Evolutionary conservation across 2,888 invertebrate species (phyloP).

Genomic region (Adineta ricciae): DNA sequence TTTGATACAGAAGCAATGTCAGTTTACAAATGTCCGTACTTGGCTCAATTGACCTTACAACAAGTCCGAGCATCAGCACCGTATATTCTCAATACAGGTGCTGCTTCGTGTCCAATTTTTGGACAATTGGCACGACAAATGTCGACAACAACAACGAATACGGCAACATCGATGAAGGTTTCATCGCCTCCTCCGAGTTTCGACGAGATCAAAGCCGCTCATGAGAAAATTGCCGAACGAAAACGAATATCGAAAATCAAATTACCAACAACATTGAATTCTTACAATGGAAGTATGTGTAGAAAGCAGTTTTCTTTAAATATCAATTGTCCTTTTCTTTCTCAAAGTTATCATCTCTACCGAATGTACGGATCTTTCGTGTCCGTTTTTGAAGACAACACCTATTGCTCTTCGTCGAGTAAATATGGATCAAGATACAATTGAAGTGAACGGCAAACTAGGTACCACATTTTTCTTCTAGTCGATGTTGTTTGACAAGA

Average conservation of each 20-base stretch:
- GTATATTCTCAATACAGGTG: background rate
- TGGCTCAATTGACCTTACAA: slow-evolving; percentile 9
- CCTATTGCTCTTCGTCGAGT: background rate
- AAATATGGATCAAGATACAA: background rate
- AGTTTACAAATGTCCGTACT: background rate
- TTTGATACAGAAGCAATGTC: background rate
- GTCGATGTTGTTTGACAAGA: no score
- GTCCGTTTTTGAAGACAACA: slow-evolving; percentile 3
- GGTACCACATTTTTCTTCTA: background rate
- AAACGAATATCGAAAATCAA: background rate
- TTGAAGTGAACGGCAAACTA: background rate
- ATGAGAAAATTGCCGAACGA: background rate
- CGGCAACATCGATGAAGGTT: background rate
- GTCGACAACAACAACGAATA: background rate
- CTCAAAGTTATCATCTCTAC: slow-evolving; percentile 6
- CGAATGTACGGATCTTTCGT: background rate
- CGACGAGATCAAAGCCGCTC: background rate
- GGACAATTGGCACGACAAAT: background rate
- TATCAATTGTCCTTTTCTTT: background rate
- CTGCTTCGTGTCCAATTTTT: background rate
- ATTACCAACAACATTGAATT: background rate
- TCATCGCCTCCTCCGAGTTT: background rate
- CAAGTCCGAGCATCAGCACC: background rate
- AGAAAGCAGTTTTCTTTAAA: background rate
- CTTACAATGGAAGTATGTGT: background rate